A percentile compares a stretch with the other conserved stretches of the same genome.
These are phyloP conservation scores for Cyanoderma ruficeps DNA, from an alignment of 2,113 vertebrate species.

Conservation along the genomic window DNA sequence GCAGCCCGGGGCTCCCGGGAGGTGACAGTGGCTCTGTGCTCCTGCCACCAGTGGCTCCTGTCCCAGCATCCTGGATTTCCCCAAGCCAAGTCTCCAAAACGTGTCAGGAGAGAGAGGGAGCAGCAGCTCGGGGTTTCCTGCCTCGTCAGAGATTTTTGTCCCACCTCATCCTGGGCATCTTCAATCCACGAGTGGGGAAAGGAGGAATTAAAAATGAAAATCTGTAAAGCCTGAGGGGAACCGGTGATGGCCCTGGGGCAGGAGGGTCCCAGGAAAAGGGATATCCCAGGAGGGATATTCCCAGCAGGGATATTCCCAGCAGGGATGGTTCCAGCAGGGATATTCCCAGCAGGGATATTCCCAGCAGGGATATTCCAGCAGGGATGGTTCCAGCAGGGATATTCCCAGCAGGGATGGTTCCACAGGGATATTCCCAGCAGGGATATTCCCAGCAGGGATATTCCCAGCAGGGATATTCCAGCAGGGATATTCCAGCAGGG, in stretches of 20 bases:
- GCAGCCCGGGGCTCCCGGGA: not conserved
- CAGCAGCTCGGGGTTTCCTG: not conserved
- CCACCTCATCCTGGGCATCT: not conserved
- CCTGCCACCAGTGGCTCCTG: not conserved
- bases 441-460: no score
- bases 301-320: no score
- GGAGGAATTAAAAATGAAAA: not conserved
- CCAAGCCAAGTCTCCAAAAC: not conserved
- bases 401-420: no score
- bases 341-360: no score
- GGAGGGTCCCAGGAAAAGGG: not conserved
- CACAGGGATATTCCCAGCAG: no score
- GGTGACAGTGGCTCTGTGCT: not conserved
- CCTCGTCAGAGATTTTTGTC: not conserved
- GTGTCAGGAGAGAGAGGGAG: not conserved
- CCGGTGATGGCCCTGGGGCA: rapidly evolving
- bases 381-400: no score
- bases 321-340: no score
- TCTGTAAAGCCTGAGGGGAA: not conserved
- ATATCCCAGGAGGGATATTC: no score
- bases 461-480: no score
- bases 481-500: no score
- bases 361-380: no score
- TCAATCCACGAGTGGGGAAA: not conserved
- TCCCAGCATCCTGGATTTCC: not conserved